Evolutionary conservation across 2,797 vertebrate species (phyloP), one percentile per base, ranked within the genome.

Genomic region (Loriculus beryllinus): DNA sequence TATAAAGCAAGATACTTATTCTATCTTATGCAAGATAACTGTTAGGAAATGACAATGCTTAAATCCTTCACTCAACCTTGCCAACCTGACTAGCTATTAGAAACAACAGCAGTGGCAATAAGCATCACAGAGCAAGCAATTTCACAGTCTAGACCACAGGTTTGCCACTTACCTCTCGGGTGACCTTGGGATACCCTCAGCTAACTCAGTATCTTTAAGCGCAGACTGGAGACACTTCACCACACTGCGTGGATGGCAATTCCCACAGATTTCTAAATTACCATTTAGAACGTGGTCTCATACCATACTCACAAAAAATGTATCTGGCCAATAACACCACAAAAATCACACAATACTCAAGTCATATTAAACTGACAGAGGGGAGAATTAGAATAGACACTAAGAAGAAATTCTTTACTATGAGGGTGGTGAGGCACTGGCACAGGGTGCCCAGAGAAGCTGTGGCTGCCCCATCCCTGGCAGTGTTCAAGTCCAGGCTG

Each of bases 221-320:
- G 12, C 49, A 89, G 39, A 26, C 51, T 59, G 28, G 28, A 8
- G 14, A 35, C 12, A 31, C 9, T 82, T 69, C 7, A 43, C 35
- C 9, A 45, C 6, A 3, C 12, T 2, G 2, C 0, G 6, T 7
- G 26, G 13, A 76, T 1, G 1, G 18, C 10, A 42, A n/a, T 42
- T 83, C 48, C 37, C n/a, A 33, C 54, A 56, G 23, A 23, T 23
- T 7, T n/a, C 54, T 23, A 33, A 15, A 17, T 31, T 43, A 52
- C 16, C 43, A 7, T 40, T 42, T 42, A 14, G 22, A 67, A 90
- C 7, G 5, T 25, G 10, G 37, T 40, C 52, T 74, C 12, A 29
- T 13, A 56, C 6, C 16, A 54, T 7, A 23, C 22, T 56, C 23
- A n/a, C 20, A 40, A 49, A 75, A 43, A 21, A 12, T 2, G 7